Evolutionary conservation across 2,113 vertebrate genomes (phyloP), one percentile per base, ranked within the genome.

Genomic region (Tangachromis dhanisi): DNA sequence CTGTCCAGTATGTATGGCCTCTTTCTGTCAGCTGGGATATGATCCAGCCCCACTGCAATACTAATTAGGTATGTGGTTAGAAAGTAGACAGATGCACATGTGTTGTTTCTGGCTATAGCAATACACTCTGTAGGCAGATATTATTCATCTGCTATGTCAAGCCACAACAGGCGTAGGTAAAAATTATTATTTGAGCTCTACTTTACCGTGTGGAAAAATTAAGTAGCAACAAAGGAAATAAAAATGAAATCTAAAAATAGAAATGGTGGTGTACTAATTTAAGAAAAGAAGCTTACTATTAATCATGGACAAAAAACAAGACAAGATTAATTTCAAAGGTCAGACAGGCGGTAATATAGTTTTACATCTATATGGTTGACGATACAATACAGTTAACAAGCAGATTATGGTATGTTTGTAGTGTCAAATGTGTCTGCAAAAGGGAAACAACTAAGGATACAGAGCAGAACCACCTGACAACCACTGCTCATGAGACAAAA

Each of bases 171-270:
- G 73, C 8, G 80, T 88, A 82, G 84, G 47, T 26, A 83, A 81
- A 90, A 90, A 53, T 83, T 0, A 57, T 83, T 76, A 83, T 86
- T 6, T 54, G 80, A 81, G 59, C 87, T 87, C 53, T 29, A 7
- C 59, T 84, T n/a, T 29, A 40, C 85, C 49, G 78, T 13, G 31
- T 85, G 89, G 85, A 40, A 92, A 92, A 89, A 88, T 84, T 86
- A 71, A 92, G 87, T 40, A 78, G 89, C 83, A 87, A 76, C 83
- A 86, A 88, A 84, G 35, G 16, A 83, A 84, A 85, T 63, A 49
- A 90, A 10, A 63, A 40, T 68, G 24, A 73, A 42, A 80, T 42
- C 63, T 6, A 55, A 86, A 78, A 81, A 79, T 12, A 81, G 61
- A 85, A 80, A 66, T 5, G 61, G 16, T 24, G 59, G 4, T 47